Conservation (phyloP, 35 echinoderm and acorn worm species). For the Holothuria glaberrima region DNA sequence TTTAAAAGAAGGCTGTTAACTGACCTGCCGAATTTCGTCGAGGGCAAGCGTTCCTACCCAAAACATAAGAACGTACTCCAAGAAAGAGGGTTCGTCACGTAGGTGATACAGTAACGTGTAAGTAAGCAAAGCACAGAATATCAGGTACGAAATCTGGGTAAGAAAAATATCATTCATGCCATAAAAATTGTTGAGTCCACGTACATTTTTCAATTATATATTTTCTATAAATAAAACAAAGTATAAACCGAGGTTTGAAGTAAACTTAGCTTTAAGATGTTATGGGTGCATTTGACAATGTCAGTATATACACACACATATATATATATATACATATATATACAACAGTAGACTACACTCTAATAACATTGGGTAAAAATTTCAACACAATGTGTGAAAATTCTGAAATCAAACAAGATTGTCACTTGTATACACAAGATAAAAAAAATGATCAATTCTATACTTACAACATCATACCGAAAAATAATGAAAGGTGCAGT, state of each 20-base stretch:
- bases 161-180: too few relatives aligned
- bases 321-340: not conserved
- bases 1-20: not conserved
- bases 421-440: not conserved
- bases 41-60: conserved; percentile 72
- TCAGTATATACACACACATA: too few relatives aligned
- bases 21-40: conserved; percentile 79
- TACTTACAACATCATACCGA: conserved; percentile 70
- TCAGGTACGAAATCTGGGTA: conserved; percentile 69
- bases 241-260: too few relatives aligned
- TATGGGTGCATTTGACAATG: too few relatives aligned
- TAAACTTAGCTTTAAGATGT: too few relatives aligned
- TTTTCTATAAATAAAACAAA: too few relatives aligned
- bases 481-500: conserved; percentile 64
- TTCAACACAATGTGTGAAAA: too few relatives aligned
- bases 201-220: too few relatives aligned
- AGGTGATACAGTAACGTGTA: conserved; percentile 68
- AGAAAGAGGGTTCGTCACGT: not conserved
- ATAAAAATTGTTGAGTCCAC: too few relatives aligned
- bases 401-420: not conserved
- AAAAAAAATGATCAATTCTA: too few relatives aligned
- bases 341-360: not conserved
- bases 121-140: conserved; percentile 71
- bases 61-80: conserved; percentile 60
- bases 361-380: too few relatives aligned